Percentiles rank a stretch among this genome's conserved stretches.
Evolutionary conservation across 2,113 vertebrate species (phyloP).

Genomic region (Heptranchias perlo): DNA sequence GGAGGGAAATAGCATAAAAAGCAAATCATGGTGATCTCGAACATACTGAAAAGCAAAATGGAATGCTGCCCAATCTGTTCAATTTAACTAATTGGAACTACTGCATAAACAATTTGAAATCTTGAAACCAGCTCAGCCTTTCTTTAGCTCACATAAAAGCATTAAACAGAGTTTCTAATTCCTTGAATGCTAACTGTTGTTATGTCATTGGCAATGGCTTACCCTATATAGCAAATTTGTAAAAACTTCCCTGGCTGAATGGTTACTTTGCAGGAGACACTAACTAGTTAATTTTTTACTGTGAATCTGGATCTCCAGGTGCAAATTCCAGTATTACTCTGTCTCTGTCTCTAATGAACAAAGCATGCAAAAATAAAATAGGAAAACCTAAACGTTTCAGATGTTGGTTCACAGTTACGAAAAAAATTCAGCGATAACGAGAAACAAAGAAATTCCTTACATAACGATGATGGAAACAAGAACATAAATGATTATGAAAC

Average conservation of each 20-base stretch:
- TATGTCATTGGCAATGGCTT: background rate
- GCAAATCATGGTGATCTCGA: background rate
- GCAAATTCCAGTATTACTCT: background rate
- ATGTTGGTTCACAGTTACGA: background rate
- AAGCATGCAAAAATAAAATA: background rate
- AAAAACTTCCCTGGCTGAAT: background rate
- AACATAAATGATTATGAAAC: background rate
- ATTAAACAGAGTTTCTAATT: background rate
- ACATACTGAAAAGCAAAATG: background rate
- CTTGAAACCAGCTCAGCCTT: background rate
- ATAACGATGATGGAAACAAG: background rate
- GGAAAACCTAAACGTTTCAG: background rate
- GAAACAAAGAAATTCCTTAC: background rate
- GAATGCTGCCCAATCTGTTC: background rate
- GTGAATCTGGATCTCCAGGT: background rate
- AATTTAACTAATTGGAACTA: background rate
- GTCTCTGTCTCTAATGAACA: background rate
- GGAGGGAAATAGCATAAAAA: background rate
- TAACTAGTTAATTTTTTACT: background rate
- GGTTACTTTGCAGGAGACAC: background rate
- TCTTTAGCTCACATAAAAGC: background rate
- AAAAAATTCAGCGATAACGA: background rate
- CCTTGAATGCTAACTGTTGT: background rate
- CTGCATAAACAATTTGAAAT: background rate
- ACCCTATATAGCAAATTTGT: background rate